Conservation (phyloP, 2,888 invertebrate species). For the Arge pagana region DNA sequence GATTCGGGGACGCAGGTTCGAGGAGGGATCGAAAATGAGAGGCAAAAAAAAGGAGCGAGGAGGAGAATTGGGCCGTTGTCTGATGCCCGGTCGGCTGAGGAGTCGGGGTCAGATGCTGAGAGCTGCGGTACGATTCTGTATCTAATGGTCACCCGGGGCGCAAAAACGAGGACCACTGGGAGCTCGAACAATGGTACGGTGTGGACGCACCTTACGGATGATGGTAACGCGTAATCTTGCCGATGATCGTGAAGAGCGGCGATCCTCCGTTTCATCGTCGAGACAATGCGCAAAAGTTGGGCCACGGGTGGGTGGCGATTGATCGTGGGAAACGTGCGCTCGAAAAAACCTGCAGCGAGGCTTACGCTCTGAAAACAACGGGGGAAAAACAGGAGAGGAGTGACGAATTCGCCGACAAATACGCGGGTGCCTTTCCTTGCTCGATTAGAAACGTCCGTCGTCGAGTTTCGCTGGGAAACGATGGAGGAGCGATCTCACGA, state of each 20-base stretch:
- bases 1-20: too few relatives aligned
- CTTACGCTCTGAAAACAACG: too few relatives aligned
- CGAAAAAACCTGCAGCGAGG: too few relatives aligned
- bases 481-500: too few relatives aligned
- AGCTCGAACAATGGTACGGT: constrained; percentile 9
- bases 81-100: too few relatives aligned
- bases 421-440: too few relatives aligned
- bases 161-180: constrained; percentile 1
- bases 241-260: not conserved
- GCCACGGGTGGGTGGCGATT: constrained; percentile 10
- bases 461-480: too few relatives aligned
- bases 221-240: not conserved
- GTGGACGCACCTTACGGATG: constrained; percentile 3
- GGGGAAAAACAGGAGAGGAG: too few relatives aligned
- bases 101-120: not conserved
- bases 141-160: constrained; percentile 14
- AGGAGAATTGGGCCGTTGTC: constrained; percentile 6
- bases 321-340: constrained; percentile 17
- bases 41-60: too few relatives aligned
- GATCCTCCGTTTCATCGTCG: not conserved
- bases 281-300: constrained; percentile 13
- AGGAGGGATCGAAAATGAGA: too few relatives aligned
- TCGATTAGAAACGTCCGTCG: too few relatives aligned
- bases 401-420: too few relatives aligned
- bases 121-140: constrained; percentile 6